A percentile compares a stretch with the other conserved stretches of the same genome.
phyloP scores from a whole-genome alignment of 2,113 vertebrate species.

The Xenopus borealis region DNA sequence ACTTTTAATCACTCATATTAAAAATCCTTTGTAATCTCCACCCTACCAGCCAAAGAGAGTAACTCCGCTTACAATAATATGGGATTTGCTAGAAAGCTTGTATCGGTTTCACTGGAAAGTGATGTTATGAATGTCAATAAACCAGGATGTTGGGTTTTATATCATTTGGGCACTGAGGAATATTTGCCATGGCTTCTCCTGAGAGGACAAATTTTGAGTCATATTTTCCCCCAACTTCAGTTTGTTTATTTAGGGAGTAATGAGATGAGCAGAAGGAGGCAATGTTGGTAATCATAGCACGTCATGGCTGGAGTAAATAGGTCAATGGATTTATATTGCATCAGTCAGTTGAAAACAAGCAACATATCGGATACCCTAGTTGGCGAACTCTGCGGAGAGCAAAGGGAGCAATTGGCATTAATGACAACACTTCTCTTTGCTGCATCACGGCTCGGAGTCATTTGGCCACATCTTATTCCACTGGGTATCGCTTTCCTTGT shows the following conservation, averaged over 20 bases:
- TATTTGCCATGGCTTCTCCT: conserved; percentile 6
- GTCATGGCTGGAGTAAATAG: conserved; percentile 20
- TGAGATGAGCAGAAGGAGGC: not conserved
- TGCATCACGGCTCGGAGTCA: not conserved
- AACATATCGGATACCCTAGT: conserved; percentile 16
- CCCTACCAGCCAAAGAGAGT: no score
- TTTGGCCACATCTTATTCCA: not conserved
- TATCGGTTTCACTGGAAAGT: no score
- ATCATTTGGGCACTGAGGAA: not conserved
- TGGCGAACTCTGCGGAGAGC: conserved; percentile 1
- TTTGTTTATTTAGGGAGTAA: not conserved
- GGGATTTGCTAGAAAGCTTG: not conserved
- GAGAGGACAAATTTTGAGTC: conserved; percentile 7
- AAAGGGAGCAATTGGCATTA: conserved; percentile 10
- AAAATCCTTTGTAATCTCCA: no score
- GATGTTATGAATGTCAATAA: not conserved
- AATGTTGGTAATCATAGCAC: conserved; percentile 1
- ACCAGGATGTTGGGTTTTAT: not conserved
- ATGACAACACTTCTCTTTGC: conserved; percentile 15
- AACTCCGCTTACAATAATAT: not conserved
- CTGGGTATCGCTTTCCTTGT: conserved; percentile 7
- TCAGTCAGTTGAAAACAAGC: conserved; percentile 10
- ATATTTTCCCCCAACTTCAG: not conserved
- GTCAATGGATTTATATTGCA: conserved; percentile 25
- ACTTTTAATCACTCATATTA: no score